These are phyloP conservation scores for Euphonia xanthogaster DNA, from an alignment of 2,797 vertebrate genomes.

Conservation along the genomic window DNA sequence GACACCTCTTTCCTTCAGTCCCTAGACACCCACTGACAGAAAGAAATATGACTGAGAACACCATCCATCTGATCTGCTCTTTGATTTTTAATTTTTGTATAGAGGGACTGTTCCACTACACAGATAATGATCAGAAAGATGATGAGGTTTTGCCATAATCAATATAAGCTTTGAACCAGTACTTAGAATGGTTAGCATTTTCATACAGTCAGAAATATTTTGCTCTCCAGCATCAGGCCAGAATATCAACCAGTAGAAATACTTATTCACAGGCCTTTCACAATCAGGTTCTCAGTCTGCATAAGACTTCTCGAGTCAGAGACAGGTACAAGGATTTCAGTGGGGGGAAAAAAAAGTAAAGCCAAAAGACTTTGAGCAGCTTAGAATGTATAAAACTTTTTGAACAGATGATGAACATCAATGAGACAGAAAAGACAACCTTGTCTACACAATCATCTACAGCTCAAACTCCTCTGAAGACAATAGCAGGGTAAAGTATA, in stretches of 20 bases:
- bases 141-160: not conserved
- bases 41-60: not conserved
- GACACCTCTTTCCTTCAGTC: not conserved
- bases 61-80: not conserved
- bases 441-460: not conserved
- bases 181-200: not conserved
- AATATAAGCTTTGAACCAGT: not conserved
- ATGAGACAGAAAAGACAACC: not conserved
- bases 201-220: not conserved
- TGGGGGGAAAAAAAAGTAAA: not conserved
- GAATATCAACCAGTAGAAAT: not conserved
- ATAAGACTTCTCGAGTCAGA: not conserved
- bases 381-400: not conserved
- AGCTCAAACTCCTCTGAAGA: not conserved
- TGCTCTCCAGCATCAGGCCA: not conserved
- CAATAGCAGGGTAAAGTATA: accelerated
- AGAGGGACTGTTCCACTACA: not conserved
- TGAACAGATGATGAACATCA: not conserved
- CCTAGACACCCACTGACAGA: not conserved
- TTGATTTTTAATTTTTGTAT: not conserved
- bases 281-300: not conserved
- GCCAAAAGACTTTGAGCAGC: not conserved
- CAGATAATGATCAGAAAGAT: not conserved
- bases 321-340: not conserved
- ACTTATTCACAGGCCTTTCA: not conserved